Conservation (phyloP, 2,888 invertebrate genomes). For the Strigamia maritima region DNA sequence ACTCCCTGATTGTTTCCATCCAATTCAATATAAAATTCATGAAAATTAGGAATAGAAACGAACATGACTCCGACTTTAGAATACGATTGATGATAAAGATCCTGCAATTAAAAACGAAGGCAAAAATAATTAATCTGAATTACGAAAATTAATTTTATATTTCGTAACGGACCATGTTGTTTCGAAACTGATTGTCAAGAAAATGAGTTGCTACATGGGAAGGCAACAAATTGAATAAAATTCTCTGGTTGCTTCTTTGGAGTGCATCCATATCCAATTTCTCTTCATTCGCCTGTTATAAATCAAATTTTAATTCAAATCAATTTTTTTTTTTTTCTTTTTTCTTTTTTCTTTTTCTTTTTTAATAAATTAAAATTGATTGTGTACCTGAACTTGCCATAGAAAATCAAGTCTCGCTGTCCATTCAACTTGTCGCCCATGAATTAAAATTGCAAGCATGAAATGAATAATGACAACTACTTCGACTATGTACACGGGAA, state of each 20-base stretch:
- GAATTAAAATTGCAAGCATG: conserved; percentile 75
- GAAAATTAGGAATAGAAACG: conserved; percentile 89
- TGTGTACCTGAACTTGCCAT: conserved; percentile 56
- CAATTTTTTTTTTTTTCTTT: not conserved
- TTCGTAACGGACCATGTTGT: conserved; percentile 66
- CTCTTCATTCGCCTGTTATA: conserved; percentile 73
- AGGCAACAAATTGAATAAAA: conserved; percentile 83
- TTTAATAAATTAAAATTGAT: too few species aligned
- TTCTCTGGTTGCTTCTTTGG: conserved; percentile 77
- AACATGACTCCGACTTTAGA: conserved; percentile 85
- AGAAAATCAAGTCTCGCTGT: conserved; percentile 67
- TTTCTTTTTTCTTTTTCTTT: too few species aligned
- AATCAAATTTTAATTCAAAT: not conserved
- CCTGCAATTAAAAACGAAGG: conserved; percentile 58
- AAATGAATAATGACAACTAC: conserved; percentile 72
- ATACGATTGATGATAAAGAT: conserved; percentile 89
- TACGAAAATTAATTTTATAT: conserved; percentile 43
- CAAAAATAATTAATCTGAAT: not conserved
- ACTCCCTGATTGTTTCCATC: conserved; percentile 89
- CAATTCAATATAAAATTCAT: conserved; percentile 88
- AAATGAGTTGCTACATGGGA: conserved; percentile 90
- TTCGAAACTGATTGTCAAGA: conserved; percentile 81
- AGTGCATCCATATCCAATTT: conserved; percentile 90
- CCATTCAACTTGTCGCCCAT: conserved; percentile 77
- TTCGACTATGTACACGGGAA: conserved; percentile 71